Evolutionary conservation across 2,113 vertebrate genomes (phyloP).

Genomic region (Amia ocellicauda): DNA sequence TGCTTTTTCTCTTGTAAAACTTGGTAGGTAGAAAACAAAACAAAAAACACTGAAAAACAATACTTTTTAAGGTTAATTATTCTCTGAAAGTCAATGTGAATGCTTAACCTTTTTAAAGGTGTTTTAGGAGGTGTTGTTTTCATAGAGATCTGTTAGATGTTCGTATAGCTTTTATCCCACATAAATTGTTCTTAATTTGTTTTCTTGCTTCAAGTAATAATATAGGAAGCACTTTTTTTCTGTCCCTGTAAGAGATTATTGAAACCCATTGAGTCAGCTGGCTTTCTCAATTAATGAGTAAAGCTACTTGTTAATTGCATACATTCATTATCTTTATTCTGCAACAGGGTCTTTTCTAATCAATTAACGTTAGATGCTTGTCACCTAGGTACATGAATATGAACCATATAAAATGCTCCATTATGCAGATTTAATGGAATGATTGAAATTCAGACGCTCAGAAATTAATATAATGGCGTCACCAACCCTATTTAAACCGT

Average conservation of each 20-base stretch:
- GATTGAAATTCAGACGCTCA: not conserved
- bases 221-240: not conserved
- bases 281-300: not conserved
- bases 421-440: not conserved
- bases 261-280: not conserved
- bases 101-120: no score
- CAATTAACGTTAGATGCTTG: not conserved
- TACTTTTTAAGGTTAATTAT: no score
- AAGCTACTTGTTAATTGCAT: not conserved
- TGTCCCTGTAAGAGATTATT: not conserved
- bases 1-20: no score
- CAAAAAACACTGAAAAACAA: no score
- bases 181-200: no score
- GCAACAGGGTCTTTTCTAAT: not conserved
- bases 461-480: not conserved
- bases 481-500: not conserved
- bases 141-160: no score
- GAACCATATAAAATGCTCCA: not conserved
- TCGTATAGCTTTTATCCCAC: no score
- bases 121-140: no score
- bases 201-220: not conserved
- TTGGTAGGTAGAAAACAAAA: no score
- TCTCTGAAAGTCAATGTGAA: no score
- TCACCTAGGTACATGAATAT: not conserved
- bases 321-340: not conserved